Base-by-base conservation (phyloP, 2,797 vertebrate species). In the Mus caroli region DNA sequence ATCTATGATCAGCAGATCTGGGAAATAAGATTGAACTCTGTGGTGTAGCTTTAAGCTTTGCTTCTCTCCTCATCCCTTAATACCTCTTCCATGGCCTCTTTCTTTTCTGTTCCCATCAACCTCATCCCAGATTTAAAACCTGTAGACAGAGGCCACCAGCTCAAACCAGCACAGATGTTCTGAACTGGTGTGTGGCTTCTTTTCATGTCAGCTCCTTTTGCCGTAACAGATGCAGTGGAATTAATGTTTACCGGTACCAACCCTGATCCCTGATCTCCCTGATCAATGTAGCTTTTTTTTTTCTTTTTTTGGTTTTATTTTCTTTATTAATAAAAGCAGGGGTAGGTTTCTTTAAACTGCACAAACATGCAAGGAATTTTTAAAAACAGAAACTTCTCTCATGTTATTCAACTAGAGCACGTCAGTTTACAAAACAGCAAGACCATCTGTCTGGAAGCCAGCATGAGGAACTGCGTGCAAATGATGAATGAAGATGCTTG, bases 201-300 rank as follows among this genome's bases (percentile, higher is more conserved):
- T 99, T 98, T 98, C 98, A 96, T 95, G 98, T 98, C 97, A 97
- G 94, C 98, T 98, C 98, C 98, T 98, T 98, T 98, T 98, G 97
- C 98, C 90, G 85, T 98, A 98, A 98, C 97, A 98, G 99, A 99
- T 99, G 99, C 99, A 99, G 98, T 98, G 98, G 94, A 98, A 98
- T 99, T 97, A 98, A 98, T 99, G 99, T 99, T 99, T 99, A 99
- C 99, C 99, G 99, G 99, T 99, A 99, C 99, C 93, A 17, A 97
- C 97, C 98, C 98, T 98, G 97, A 98, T 98, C 98, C 98, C 98
- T 99, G 99, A 98, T 98, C 98, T 98, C 98, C 98, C 98, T 99
- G 99, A 98, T 98, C 98, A 96, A 99, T 99, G 98, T 99, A 99
- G 99, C 99, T 98, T 98, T 99, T 98, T n/a, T n/a, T 97, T 93